phyloP scores from a whole-genome alignment of 2,797 vertebrate species.

The Fundulus diaphanus region DNA sequence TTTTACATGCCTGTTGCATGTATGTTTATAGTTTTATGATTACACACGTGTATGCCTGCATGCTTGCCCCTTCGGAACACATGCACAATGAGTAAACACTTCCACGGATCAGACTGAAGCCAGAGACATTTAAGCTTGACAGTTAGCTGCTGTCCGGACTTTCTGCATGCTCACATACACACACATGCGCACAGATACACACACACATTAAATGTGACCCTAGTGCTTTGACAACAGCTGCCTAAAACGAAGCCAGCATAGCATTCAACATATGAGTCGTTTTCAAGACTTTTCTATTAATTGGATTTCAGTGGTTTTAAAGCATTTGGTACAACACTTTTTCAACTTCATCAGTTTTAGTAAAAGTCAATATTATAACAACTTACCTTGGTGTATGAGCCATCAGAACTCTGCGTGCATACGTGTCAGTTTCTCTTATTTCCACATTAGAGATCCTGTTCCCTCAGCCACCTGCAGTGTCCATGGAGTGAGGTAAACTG shows the following conservation, averaged over 20 bases:
- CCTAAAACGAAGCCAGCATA: conserved; percentile 22
- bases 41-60: neutral
- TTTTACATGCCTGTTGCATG: neutral
- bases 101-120: conserved; percentile 35
- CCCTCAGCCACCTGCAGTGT: conserved; percentile 58
- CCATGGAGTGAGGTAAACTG: conserved; percentile 61
- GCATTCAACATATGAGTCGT: conserved; percentile 4
- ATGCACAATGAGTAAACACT: conserved; percentile 19
- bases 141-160: conserved; percentile 38
- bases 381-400: conserved; percentile 59
- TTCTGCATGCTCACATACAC: conserved; percentile 19
- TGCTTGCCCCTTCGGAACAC: neutral
- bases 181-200: neutral
- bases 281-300: conserved; percentile 4
- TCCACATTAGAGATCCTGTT: conserved; percentile 32
- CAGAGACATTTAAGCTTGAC: conserved; percentile 40
- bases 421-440: conserved; percentile 36
- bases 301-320: neutral
- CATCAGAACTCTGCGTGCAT: neutral
- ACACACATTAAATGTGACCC: conserved; percentile 56
- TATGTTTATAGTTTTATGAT: neutral
- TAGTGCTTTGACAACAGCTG: conserved; percentile 48
- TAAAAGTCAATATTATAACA: conserved; percentile 23
- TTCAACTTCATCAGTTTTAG: conserved; percentile 10
- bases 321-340: neutral